These are phyloP conservation scores for Acinonyx jubatus DNA, from an alignment of 2,113 vertebrate genomes.

Conservation along the genomic window DNA sequence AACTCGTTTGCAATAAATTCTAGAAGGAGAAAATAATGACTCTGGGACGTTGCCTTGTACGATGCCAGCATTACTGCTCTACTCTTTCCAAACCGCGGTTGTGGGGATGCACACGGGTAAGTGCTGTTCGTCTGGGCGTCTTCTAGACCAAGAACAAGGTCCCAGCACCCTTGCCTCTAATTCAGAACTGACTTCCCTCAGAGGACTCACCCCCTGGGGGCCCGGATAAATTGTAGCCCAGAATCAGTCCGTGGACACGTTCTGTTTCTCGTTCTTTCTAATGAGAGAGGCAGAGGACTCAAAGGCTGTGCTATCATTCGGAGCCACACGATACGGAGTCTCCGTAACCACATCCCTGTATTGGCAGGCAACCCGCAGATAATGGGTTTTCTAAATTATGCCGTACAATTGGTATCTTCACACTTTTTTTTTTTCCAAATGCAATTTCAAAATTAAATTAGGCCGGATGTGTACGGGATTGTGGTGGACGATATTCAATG, in stretches of 20 bases:
- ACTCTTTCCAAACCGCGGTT: fast-evolving
- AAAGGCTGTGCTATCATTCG: not conserved
- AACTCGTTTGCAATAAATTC: constrained; percentile 62
- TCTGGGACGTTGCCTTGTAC: not conserved
- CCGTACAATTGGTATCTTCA: constrained; percentile 36
- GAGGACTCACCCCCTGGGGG: not conserved
- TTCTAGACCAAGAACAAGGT: fast-evolving
- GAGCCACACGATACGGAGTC: not conserved
- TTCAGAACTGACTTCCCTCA: not conserved
- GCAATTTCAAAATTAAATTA: constrained; percentile 72
- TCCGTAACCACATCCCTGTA: not conserved
- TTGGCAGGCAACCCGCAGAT: not conserved
- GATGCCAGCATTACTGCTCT: not conserved
- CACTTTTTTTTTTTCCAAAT: constrained; percentile 28
- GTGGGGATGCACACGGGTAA: fast-evolving
- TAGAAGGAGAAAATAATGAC: not conserved
- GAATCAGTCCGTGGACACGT: not conserved
- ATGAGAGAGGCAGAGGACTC: not conserved
- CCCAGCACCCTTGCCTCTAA: too few relatives aligned
- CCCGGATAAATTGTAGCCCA: not conserved
- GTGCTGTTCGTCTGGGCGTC: fast-evolving
- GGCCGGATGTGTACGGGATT: constrained; percentile 34
- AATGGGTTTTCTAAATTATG: constrained; percentile 51
- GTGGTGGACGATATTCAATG: not conserved
- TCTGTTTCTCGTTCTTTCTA: not conserved